Evolutionary conservation across 2,113 vertebrate genomes (phyloP).

Genomic region (Ammodramus savannarum): DNA sequence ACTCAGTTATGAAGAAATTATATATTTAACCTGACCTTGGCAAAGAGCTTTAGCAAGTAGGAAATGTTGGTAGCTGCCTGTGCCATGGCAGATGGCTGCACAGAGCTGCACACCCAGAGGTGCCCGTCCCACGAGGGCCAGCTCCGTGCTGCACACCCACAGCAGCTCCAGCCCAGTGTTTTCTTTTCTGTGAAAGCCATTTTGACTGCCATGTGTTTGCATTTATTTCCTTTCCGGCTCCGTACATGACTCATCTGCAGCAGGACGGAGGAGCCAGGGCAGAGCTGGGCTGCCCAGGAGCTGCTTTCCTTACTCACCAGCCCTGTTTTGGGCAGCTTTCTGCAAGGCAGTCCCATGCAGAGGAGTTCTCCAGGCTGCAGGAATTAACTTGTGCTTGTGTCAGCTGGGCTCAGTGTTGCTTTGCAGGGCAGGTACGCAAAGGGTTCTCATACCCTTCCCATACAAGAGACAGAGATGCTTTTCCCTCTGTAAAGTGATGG

Average conservation of each 20-base stretch:
- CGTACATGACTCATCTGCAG: neutral
- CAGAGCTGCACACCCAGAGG: neutral
- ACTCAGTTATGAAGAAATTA: neutral
- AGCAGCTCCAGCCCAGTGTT: constrained; percentile 9
- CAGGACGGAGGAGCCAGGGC: neutral
- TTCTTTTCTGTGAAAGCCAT: constrained; percentile 40
- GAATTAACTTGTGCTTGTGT: neutral
- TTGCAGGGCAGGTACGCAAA: fast-evolving
- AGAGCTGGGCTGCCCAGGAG: neutral
- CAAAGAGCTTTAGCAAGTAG: neutral
- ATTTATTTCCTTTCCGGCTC: constrained; percentile 49
- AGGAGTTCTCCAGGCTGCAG: neutral
- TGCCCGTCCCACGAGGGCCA: neutral
- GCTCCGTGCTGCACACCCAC: neutral
- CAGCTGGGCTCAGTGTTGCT: neutral
- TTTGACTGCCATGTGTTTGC: constrained; percentile 52
- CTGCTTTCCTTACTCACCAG: neutral
- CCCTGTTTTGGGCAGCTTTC: neutral
- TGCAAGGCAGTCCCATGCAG: neutral
- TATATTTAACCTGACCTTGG: neutral
- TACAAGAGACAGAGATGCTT: neutral
- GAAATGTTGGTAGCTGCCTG: neutral
- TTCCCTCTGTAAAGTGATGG: neutral
- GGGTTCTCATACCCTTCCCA: neutral
- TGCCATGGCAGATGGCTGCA: neutral